Evolutionary conservation across 2,113 vertebrate species (phyloP).

Genomic region (Numida meleagris): DNA sequence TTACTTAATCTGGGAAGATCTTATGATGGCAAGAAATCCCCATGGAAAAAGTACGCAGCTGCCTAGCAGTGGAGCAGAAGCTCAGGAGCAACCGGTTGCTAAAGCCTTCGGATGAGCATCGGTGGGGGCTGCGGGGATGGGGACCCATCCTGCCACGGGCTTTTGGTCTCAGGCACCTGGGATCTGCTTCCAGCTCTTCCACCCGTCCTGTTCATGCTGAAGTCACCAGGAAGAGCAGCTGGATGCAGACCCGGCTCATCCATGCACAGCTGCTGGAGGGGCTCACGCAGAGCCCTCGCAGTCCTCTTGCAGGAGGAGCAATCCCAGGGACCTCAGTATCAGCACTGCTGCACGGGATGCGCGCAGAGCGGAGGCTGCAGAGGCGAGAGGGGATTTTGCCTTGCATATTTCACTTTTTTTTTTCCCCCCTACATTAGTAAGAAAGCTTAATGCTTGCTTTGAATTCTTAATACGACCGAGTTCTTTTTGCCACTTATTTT

Average conservation of each 20-base stretch:
- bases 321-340: background rate
- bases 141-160: background rate
- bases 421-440: background rate
- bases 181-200: background rate
- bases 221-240: background rate
- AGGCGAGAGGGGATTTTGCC: background rate
- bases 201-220: accelerated
- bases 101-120: background rate
- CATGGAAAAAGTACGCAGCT: slow-evolving; percentile 3
- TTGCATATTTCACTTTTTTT: background rate
- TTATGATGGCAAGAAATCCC: slow-evolving; percentile 55
- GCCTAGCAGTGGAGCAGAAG: background rate
- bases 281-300: background rate
- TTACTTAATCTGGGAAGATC: slow-evolving; percentile 74
- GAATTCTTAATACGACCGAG: slow-evolving; percentile 60
- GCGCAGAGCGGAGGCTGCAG: background rate
- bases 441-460: slow-evolving; percentile 38
- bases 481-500: slow-evolving; percentile 69
- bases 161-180: background rate
- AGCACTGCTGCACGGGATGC: background rate
- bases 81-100: accelerated
- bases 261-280: background rate
- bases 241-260: background rate
- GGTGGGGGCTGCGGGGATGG: background rate
- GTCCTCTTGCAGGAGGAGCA: background rate